A percentile compares a stretch with the other conserved stretches of the same genome.
Evolutionary conservation across 2,888 invertebrate genomes (phyloP).

Genomic region (Leptothorax acervorum): DNA sequence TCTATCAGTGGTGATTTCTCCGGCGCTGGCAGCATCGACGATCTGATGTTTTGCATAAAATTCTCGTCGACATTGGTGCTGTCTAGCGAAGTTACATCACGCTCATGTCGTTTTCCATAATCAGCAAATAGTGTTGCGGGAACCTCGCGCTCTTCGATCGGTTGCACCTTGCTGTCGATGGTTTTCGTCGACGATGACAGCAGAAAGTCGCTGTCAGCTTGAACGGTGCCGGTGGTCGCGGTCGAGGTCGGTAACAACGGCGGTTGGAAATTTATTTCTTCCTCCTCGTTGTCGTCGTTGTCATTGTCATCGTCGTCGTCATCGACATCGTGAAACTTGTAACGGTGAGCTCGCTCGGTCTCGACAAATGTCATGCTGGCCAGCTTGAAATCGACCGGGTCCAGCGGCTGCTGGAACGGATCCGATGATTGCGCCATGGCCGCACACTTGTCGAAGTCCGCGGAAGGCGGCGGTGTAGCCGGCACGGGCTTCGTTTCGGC

Average conservation of each 20-base stretch:
- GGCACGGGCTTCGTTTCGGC: constrained; percentile 73
- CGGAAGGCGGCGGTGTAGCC: constrained; percentile 82
- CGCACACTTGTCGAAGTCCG: constrained; percentile 78
- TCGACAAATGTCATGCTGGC: constrained; percentile 80
- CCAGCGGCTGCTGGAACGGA: constrained; percentile 27
- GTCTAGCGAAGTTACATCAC: background rate
- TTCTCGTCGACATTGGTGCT: constrained; percentile 50
- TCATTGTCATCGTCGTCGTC: background rate
- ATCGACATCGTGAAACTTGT: background rate
- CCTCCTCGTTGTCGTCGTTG: background rate
- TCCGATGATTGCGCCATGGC: constrained; percentile 46
- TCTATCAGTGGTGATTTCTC: constrained; percentile 75
- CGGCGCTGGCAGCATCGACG: constrained; percentile 75
- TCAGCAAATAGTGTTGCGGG: background rate
- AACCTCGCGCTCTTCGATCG: background rate
- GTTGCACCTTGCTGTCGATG: background rate
- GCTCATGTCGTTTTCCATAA: background rate
- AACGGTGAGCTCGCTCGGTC: constrained; percentile 67
- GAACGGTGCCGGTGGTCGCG: background rate
- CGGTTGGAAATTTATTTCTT: background rate
- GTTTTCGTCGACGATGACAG: constrained; percentile 24
- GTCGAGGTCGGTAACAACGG: constrained; percentile 31
- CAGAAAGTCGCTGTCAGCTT: background rate
- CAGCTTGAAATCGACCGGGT: constrained; percentile 74
- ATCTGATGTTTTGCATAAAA: constrained; percentile 67